Evolutionary conservation across 2,888 invertebrate species (phyloP), one percentile per base, ranked within the genome.

Genomic region (Sphaerophoria taeniata): DNA sequence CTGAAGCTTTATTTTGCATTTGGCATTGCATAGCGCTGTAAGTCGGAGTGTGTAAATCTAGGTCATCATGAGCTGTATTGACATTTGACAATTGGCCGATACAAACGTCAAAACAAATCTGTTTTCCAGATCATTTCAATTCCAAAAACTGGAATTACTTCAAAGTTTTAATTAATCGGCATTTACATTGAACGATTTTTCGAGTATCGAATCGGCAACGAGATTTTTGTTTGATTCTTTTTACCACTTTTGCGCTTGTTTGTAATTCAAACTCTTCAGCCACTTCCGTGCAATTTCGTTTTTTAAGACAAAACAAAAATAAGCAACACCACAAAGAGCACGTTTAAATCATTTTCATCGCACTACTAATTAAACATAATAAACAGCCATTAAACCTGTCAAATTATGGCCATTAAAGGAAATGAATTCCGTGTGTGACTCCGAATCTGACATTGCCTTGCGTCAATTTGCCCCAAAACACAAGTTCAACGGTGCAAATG

Each of bases 401-500:
- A 69, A 77, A 77, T 73, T 73, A 78, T 63, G 69, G 12, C 45
- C 60, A 83, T 82, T 77, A 73, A 83, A 73, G 74, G 49, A 73
- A 58, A 55, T 56, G 36, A 78, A 73, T 70, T 78, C 60, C 16
- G 49, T 61, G 53, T 60, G 67, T 24, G 24, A 24, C 24, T 24
- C 24, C 24, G 24, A 24, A 24, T 24, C 24, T 24, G 24, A 24
- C 24, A 24, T 24, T 24, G 24, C 24, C 24, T 24, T 24, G 24
- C 24, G 5, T 36, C 31, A 60, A 56, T 74, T 51, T 24, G 33
- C 24, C 36, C 61, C 47, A 24, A 24, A 14, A 74, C 72, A 69
- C 56, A 51, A 56, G 82, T 78, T 83, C 78, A 83, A 69, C 72
- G 69, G 82, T 69, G 51, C 82, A 78, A 78, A 78, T 47, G 82